These are phyloP conservation scores for Psittacula echo DNA, from an alignment of 2,797 vertebrate species.

Conservation along the genomic window DNA sequence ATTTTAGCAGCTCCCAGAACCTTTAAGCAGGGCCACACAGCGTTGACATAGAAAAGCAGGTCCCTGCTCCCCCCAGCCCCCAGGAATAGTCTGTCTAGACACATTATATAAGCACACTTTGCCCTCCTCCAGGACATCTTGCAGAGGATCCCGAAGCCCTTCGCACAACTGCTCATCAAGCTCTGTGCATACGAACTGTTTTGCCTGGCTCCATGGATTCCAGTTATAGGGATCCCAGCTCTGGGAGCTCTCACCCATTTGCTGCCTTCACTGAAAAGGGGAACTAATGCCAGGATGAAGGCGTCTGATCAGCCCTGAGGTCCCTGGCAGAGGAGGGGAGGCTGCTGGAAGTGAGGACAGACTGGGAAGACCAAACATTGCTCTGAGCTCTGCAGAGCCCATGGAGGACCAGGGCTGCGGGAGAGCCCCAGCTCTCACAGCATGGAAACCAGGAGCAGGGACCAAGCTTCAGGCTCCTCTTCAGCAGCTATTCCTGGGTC, in stretches of 20 bases:
- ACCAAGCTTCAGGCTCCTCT: background rate
- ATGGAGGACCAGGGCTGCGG: rapidly evolving
- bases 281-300: background rate
- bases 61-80: background rate
- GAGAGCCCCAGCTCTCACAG: background rate
- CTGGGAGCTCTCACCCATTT: background rate
- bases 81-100: slow-evolving; percentile 31
- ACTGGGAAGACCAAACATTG: rapidly evolving
- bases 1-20: slow-evolving; percentile 37
- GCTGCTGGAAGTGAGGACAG: background rate
- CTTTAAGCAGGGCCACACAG: background rate
- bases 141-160: background rate
- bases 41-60: background rate
- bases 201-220: background rate
- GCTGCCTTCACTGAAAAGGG: background rate
- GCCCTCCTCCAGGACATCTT: slow-evolving; percentile 38
- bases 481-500: background rate
- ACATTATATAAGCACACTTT: background rate
- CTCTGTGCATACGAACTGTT: background rate
- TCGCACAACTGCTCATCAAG: background rate
- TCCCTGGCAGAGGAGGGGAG: background rate
- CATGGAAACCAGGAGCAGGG: background rate
- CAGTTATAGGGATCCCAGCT: background rate
- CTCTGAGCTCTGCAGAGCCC: background rate
- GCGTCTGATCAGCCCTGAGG: background rate